phyloP scores from a whole-genome alignment of 2,888 invertebrate genomes.

The Exocentrus adspersus region DNA sequence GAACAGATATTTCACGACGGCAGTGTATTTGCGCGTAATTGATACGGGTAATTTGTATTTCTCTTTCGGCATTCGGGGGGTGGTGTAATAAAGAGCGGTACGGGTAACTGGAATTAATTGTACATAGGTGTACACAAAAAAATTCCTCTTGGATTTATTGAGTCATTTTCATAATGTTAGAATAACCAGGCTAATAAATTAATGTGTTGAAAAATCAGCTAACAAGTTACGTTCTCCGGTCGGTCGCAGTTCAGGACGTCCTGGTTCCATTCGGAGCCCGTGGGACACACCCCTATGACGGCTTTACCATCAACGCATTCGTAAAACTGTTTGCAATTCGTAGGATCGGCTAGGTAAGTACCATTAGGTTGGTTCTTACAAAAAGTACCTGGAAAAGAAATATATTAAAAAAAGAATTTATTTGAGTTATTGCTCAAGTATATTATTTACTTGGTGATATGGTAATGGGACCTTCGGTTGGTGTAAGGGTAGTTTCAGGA shows the following conservation, averaged over 20 bases:
- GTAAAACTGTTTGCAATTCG: constrained; percentile 3
- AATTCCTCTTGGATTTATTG: no score
- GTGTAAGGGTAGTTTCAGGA: no score
- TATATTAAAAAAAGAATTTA: neutral
- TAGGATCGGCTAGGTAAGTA: constrained; percentile 7
- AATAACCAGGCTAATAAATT: no score
- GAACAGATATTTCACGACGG: constrained; percentile 3
- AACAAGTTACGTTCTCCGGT: neutral
- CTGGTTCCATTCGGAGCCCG: neutral
- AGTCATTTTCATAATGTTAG: no score
- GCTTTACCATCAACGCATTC: neutral
- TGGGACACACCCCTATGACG: neutral
- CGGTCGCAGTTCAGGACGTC: constrained; percentile 3
- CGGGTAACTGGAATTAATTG: no score
- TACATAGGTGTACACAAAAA: no score
- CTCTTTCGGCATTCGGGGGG: no score
- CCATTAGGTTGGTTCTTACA: constrained; percentile 4
- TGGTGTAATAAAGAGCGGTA: no score
- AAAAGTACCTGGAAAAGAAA: neutral
- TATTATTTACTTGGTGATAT: no score
- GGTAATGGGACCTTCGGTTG: neutral
- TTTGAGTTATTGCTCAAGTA: no score
- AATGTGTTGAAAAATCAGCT: no score
- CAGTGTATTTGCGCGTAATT: constrained; percentile 6
- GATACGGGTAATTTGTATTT: constrained; percentile 13